Base-by-base conservation (phyloP, 2,113 vertebrate species). In the Megaceryle maxima region DNA sequence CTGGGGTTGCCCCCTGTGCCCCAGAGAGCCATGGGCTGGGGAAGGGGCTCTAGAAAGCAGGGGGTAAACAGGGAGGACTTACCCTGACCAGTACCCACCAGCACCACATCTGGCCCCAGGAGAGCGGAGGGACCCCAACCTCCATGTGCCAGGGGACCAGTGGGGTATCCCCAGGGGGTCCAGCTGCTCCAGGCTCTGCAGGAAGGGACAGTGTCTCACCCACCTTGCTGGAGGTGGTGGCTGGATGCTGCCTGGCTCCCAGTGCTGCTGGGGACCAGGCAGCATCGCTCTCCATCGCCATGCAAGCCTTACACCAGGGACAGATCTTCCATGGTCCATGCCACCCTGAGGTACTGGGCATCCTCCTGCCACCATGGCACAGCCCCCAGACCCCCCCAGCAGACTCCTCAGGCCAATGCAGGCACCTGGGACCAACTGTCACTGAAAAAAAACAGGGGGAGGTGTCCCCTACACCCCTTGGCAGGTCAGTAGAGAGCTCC, bases 61-160 rank as follows among this genome's bases (percentile, higher is more conserved):
- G 50, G 24, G 50, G 50, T 24, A 51, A 13, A 11, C 22, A 26
- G 50, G 50, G 50, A 53, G 28, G 62, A 76, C 33, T 94, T 86
- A 99, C 98, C 98, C 98, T 99, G 41, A 99, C 93, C 72, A 98
- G 79, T 2, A 97, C 98, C 9, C 97, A 96, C 80, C 98, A 76
- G 92, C 97, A 98, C 76, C 96, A 95, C n/a, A 94, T 97, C 25
- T 88, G 77, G 89, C 98, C 97, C 8, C 93, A 94, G 96, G 97
- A 99, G 91, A 96, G 98, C 2, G 57, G 95, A 6, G 98, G 98
- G 7, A 85, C 16, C 5, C 91, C 51, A 11, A 99, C 97, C 2
- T 96, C 96, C 81, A 98, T 48, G 13, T 98, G 98, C 98, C 98
- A 99, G 8, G 98, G 98, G n/a, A 31, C 9, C 77, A 10, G 17